Conservation (phyloP, 2,888 invertebrate species). For the Cosmopolites sordidus region DNA sequence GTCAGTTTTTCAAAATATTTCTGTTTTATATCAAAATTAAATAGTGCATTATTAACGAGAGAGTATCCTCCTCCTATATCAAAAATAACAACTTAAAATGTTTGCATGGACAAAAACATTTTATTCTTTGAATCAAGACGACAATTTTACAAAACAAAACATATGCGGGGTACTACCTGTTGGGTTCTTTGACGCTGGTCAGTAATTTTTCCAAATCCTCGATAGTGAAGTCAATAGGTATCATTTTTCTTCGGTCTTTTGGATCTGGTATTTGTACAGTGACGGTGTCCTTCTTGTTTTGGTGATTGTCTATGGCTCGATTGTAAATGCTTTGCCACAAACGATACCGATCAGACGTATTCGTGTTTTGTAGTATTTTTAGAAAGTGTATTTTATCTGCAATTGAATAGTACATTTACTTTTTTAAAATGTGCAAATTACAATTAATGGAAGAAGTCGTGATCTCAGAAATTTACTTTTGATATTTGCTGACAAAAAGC, state of each 20-base stretch:
- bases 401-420: too few species aligned
- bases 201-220: conserved; percentile 40
- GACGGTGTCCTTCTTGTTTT: conserved; percentile 41
- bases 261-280: conserved; percentile 43
- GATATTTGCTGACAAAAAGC: too few species aligned
- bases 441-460: too few species aligned
- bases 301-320: conserved; percentile 42
- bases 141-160: neutral
- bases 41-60: too few species aligned
- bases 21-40: too few species aligned
- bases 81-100: too few species aligned
- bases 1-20: too few species aligned
- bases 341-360: conserved; percentile 38
- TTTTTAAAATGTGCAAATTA: too few species aligned
- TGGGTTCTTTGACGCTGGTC: conserved; percentile 7
- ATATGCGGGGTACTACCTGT: neutral
- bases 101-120: neutral
- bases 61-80: too few species aligned
- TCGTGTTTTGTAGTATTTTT: conserved; percentile 39
- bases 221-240: conserved; percentile 41
- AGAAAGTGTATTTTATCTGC: conserved; percentile 40
- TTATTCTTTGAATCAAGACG: neutral
- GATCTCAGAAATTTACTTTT: too few species aligned
- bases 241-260: conserved; percentile 32
- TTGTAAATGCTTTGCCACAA: conserved; percentile 44